Percentiles rank a stretch among this genome's conserved stretches.
Evolutionary conservation across 2,888 invertebrate species (phyloP).

Genomic region (Drosophila tanythrix): DNA sequence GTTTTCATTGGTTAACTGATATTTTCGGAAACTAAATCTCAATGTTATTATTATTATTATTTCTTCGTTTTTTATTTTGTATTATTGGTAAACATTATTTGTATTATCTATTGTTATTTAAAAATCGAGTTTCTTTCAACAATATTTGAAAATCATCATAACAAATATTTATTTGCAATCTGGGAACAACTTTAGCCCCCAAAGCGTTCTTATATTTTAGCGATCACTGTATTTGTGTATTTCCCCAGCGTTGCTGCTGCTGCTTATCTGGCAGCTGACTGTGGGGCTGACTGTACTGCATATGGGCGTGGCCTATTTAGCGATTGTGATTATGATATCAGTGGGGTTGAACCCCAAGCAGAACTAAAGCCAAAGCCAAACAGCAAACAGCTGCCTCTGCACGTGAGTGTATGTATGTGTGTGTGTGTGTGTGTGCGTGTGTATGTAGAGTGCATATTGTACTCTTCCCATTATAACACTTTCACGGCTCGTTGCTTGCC

Average conservation of each 20-base stretch:
- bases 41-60: background rate
- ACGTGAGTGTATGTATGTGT: background rate
- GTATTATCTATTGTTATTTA: background rate
- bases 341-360: constrained; percentile 33
- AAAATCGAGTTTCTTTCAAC: background rate
- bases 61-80: background rate
- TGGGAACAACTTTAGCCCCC: background rate
- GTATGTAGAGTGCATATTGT: constrained; percentile 3
- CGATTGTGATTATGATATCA: constrained; percentile 79
- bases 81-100: background rate
- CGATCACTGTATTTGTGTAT: constrained; percentile 27
- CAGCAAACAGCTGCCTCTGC: constrained; percentile 27
- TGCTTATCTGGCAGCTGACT: constrained; percentile 31
- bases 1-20: background rate
- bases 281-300: constrained; percentile 45
- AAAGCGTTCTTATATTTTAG: constrained; percentile 6
- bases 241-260: constrained; percentile 15
- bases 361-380: constrained; percentile 55
- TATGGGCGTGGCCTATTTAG: constrained; percentile 75
- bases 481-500: constrained; percentile 84
- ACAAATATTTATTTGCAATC: background rate
- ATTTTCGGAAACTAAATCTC: background rate
- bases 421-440: background rate
- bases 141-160: background rate
- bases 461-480: constrained; percentile 84